phyloP scores from a whole-genome alignment of 2,797 vertebrate genomes.

The Trematomus bernacchii region DNA sequence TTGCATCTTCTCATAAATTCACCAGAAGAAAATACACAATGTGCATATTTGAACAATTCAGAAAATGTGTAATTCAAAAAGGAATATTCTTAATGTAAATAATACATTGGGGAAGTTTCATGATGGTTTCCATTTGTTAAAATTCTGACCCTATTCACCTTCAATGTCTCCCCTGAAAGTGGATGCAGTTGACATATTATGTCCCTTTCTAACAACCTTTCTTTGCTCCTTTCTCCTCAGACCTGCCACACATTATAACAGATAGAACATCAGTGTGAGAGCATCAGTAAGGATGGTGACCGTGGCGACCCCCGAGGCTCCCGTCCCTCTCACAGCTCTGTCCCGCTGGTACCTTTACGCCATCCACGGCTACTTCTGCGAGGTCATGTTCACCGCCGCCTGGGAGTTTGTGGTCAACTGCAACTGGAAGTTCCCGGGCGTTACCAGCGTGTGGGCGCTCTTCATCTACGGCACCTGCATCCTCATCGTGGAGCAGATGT shows the following conservation, averaged over 20 bases:
- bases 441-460: conserved; percentile 98
- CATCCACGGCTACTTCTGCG: conserved; percentile 98
- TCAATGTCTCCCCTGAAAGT: not conserved
- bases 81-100: too few species aligned
- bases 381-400: conserved; percentile 99
- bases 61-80: too few species aligned
- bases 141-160: too few species aligned
- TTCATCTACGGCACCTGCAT: conserved; percentile 99
- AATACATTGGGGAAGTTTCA: too few species aligned
- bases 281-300: conserved; percentile 74
- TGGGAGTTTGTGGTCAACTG: conserved; percentile 97
- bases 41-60: too few species aligned
- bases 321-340: conserved; percentile 91
- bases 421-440: conserved; percentile 98
- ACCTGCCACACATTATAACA: conserved; percentile 13
- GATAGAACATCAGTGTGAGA: conserved; percentile 2
- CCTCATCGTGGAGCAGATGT: conserved; percentile 97
- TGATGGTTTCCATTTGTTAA: too few species aligned
- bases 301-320: conserved; percentile 69
- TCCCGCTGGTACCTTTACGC: conserved; percentile 99
- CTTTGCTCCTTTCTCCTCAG: conserved; percentile 40
- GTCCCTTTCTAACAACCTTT: not conserved
- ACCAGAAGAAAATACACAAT: too few species aligned
- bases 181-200: not conserved
- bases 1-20: too few species aligned